Base-by-base conservation (phyloP, 2,113 vertebrate genomes). In the Bolborhynchus lineola region DNA sequence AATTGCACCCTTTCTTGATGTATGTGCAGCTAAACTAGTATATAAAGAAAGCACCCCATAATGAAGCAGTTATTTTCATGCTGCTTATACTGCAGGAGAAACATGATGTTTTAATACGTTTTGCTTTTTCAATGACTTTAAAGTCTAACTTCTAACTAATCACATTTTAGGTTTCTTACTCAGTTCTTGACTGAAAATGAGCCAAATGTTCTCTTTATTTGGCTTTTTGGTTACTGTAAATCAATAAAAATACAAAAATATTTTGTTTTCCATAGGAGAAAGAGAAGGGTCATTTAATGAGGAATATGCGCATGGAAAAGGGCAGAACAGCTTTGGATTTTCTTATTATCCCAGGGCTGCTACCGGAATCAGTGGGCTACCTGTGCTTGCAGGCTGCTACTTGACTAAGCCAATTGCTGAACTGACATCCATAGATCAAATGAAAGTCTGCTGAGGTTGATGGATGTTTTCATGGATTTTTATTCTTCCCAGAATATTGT, bases 191-290 rank as follows among this genome's bases (percentile, higher is more conserved):
- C n/a, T 79, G 62, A 92, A 82, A 82, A 59, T 42, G 46, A 91
- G n/a, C 18, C 52, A 77, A 57, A 24, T 18, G 6, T 33, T 84
- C 17, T 85, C n/a, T 92, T 89, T 60, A 60, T 76, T 93, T 82
- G 59, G 21, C 13, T 84, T 93, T 87, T 79, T 75, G 13, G 10
- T 82, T 64, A 39, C 86, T 79, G 17, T 68, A 71, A 95, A 79
- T 71, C 19, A 68, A 14, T 59, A 74, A 70, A 90, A 68, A 11
- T 37, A 74, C 5, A 37, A 23, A 16, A 6, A 7, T 13, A 11
- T 26, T 42, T 68, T 63, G 67, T 82, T 44, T 74, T 41, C 17
- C n/a, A 70, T 23, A 19, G 13, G 69, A 75, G 63, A 67, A 74
- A 44, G 7, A 57, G 12, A 77, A 62, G 20, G 86, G 20, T 76